A percentile compares a stretch with the other conserved stretches of the same genome.
phyloP scores from a whole-genome alignment of 2,113 vertebrate species.

The Anolis carolinensis region DNA sequence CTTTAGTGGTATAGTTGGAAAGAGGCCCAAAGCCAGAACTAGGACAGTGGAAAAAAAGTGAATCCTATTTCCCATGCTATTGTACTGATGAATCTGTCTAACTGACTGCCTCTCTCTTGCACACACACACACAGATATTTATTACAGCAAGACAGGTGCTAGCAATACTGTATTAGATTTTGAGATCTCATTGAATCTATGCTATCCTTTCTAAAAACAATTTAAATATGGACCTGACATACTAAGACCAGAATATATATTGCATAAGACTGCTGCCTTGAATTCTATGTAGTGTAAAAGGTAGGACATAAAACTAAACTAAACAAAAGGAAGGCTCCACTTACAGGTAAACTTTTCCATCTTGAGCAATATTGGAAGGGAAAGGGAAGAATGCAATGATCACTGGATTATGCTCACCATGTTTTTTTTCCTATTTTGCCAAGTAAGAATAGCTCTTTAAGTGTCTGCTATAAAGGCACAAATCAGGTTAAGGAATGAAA shows the following conservation, averaged over 20 bases:
- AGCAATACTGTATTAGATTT: no score
- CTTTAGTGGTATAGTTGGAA: no score
- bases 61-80: no score
- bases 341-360: not conserved
- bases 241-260: not conserved
- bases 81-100: no score
- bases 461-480: slow-evolving; percentile 3
- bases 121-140: no score
- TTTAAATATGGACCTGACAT: not conserved
- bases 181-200: no score
- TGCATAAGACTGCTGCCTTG: not conserved
- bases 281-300: no score
- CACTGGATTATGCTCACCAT: not conserved
- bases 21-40: no score
- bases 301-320: no score
- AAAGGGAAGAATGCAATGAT: not conserved
- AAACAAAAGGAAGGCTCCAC: not conserved
- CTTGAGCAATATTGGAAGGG: not conserved
- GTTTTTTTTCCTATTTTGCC: not conserved
- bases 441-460: not conserved
- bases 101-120: no score
- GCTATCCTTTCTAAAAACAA: not conserved
- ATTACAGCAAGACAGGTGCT: no score
- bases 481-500: slow-evolving; percentile 1
- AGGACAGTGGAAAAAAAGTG: no score